These are phyloP conservation scores for Meghimatium bilineatum DNA, from an alignment of 2,888 invertebrate species.

Conservation along the genomic window DNA sequence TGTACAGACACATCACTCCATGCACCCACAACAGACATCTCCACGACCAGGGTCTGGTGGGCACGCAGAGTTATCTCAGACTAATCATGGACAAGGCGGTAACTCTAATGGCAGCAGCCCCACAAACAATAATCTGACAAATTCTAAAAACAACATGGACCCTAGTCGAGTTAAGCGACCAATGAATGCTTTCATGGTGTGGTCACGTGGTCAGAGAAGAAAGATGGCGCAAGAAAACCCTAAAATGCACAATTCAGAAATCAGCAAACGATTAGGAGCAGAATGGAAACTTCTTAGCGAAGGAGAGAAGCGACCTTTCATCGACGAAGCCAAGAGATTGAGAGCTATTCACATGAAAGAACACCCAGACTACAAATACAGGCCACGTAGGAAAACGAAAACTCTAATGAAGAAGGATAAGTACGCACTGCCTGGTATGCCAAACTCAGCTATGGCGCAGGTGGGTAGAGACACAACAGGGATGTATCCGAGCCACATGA, in stretches of 20 bases:
- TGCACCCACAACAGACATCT: slow-evolving; percentile 43
- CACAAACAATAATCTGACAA: slow-evolving; percentile 66
- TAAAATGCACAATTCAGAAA: slow-evolving; percentile 99
- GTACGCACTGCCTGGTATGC: slow-evolving; percentile 74
- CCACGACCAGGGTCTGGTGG: slow-evolving; percentile 44
- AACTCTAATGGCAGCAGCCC: slow-evolving; percentile 59
- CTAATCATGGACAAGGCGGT: slow-evolving; percentile 29
- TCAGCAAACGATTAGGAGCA: slow-evolving; percentile 96
- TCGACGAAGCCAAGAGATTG: slow-evolving; percentile 97
- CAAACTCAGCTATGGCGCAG: slow-evolving; percentile 70
- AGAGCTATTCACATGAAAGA: slow-evolving; percentile 99
- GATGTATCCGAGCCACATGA: slow-evolving; percentile 79
- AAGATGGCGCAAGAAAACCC: slow-evolving; percentile 99
- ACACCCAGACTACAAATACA: slow-evolving; percentile 99
- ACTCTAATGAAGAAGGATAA: slow-evolving; percentile 91
- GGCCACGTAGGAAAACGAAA: slow-evolving; percentile 97
- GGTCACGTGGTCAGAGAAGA: slow-evolving; percentile 96
- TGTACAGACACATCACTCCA: slow-evolving; percentile 46
- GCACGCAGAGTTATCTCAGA: slow-evolving; percentile 45
- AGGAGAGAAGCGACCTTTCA: slow-evolving; percentile 96
- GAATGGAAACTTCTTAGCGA: slow-evolving; percentile 98
- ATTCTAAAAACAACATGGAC: slow-evolving; percentile 49
- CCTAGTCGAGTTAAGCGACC: slow-evolving; percentile 93
- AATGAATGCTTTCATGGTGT: slow-evolving; percentile 98
- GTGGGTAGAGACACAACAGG: slow-evolving; percentile 75